Evolutionary conservation across 2,888 invertebrate species (phyloP), one percentile per base, ranked within the genome.

Genomic region (Spodoptera picta): DNA sequence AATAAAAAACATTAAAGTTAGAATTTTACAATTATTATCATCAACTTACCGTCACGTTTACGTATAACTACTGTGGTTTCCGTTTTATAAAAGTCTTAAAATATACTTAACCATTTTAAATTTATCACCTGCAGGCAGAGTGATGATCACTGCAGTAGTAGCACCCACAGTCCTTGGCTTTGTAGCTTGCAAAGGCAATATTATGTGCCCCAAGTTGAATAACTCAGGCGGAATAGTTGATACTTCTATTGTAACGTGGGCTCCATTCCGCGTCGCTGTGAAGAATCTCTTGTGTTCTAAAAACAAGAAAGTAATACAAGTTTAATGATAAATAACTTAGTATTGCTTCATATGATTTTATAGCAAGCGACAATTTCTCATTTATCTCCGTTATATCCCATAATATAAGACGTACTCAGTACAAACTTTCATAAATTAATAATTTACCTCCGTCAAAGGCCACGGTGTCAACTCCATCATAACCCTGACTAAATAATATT

Each of bases 161-260:
- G 90, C 92, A 3, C 90, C 91, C 1, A 92, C 87, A n/a, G 91
- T 90, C 59, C 88, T 83, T 19, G 84, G 83, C 66, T 90, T 92
- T 1, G 75, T 75, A 0, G 89, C 92, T 44, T 73, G 72, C 60
- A 92, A 61, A 11, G 85, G 77, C 46, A 92, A 79, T 2, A 87
- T 55, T n/a, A 92, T 75, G 5, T 74, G 83, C 52, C 81, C 79
- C 60, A 75, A 77, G 49, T 59, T 74, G 49, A 85, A 82, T 7
- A 89, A 57, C 66, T 87, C 84, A 4, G 83, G 69, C 0, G 92
- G 89, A 50, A 92, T 75, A n/a, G 64, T 69, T 1, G 77, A 68
- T 14, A 78, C 69, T 10, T 69, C 60, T 9, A 91, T 51, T 19
- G 65, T 78, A 2, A 90, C 70, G 41, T 52, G 61, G 11, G 75